These are phyloP conservation scores for Palloptera scutellata DNA, from an alignment of 2,888 invertebrate genomes.

Conservation along the genomic window DNA sequence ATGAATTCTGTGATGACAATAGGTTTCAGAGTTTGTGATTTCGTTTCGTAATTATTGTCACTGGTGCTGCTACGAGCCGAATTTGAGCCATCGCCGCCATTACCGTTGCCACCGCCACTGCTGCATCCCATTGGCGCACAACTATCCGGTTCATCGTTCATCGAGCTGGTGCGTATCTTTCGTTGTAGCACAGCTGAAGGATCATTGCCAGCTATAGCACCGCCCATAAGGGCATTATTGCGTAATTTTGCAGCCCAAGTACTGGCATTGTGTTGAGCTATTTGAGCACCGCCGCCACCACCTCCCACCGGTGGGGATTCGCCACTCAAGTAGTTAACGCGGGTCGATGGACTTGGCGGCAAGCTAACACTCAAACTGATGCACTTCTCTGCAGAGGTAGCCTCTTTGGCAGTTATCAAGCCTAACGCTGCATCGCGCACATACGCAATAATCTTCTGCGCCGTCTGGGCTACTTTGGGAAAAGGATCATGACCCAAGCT, in stretches of 20 bases:
- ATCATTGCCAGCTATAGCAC: slow-evolving; percentile 38
- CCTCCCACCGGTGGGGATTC: slow-evolving; percentile 49
- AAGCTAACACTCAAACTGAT: slow-evolving; percentile 66
- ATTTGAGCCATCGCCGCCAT: slow-evolving; percentile 38
- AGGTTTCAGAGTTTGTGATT: slow-evolving; percentile 64
- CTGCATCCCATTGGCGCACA: slow-evolving; percentile 32
- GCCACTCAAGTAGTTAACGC: slow-evolving; percentile 59
- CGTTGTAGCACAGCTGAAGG: slow-evolving; percentile 49
- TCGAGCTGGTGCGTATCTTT: slow-evolving; percentile 59
- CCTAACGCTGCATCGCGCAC: slow-evolving; percentile 73
- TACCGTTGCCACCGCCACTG: slow-evolving; percentile 14
- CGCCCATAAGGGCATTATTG: slow-evolving; percentile 38
- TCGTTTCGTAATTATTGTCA: slow-evolving; percentile 49
- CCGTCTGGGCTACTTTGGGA: slow-evolving; percentile 81
- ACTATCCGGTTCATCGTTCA: slow-evolving; percentile 60
- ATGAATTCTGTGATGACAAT: slow-evolving; percentile 82
- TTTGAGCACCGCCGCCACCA: slow-evolving; percentile 25
- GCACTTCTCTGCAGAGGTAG: slow-evolving; percentile 58
- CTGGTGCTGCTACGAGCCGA: slow-evolving; percentile 54
- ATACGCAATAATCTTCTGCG: slow-evolving; percentile 78
- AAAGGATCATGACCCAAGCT: slow-evolving; percentile 86
- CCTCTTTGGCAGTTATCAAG: slow-evolving; percentile 62
- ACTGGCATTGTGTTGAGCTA: slow-evolving; percentile 36
- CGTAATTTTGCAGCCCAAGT: slow-evolving; percentile 46
- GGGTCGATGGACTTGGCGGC: slow-evolving; percentile 71